Evolutionary conservation across 1,140 invertebrate genomes (phyloP).

Genomic region (Psilanteris sp.): DNA sequence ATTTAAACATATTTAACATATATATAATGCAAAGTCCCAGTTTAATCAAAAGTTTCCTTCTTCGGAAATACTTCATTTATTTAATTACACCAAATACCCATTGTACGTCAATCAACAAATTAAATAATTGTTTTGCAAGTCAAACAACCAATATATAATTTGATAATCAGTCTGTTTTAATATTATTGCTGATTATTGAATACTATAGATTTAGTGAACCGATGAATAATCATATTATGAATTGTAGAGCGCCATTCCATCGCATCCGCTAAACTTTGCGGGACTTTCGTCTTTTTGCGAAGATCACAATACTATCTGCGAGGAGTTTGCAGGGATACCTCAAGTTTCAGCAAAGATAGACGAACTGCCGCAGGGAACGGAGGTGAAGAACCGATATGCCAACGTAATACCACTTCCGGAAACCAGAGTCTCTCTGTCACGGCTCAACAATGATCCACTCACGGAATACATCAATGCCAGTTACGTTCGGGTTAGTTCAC

Average conservation of each 20-base stretch:
- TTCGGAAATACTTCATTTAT: too few species aligned
- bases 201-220: too few species aligned
- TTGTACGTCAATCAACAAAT: too few species aligned
- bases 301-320: conserved; percentile 86
- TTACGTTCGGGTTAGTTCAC: conserved; percentile 86
- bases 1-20: too few species aligned
- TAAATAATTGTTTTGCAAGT: too few species aligned
- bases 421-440: conserved; percentile 88
- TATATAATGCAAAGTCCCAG: too few species aligned
- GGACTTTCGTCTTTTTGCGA: conserved; percentile 87
- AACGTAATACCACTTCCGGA: conserved; percentile 95
- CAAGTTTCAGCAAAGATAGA: conserved; percentile 87
- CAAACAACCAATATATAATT: too few species aligned
- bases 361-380: conserved; percentile 90
- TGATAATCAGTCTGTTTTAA: too few species aligned
- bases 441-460: conserved; percentile 85
- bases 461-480: conserved; percentile 96
- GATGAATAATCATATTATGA: conserved; percentile 61
- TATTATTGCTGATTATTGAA: too few species aligned
- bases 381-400: conserved; percentile 95
- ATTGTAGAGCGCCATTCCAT: conserved; percentile 83
- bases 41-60: too few species aligned
- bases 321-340: conserved; percentile 89
- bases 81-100: too few species aligned
- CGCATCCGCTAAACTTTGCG: conserved; percentile 87